These are phyloP conservation scores for Balearica regulorum DNA, from an alignment of 2,797 vertebrate species.

Conservation along the genomic window DNA sequence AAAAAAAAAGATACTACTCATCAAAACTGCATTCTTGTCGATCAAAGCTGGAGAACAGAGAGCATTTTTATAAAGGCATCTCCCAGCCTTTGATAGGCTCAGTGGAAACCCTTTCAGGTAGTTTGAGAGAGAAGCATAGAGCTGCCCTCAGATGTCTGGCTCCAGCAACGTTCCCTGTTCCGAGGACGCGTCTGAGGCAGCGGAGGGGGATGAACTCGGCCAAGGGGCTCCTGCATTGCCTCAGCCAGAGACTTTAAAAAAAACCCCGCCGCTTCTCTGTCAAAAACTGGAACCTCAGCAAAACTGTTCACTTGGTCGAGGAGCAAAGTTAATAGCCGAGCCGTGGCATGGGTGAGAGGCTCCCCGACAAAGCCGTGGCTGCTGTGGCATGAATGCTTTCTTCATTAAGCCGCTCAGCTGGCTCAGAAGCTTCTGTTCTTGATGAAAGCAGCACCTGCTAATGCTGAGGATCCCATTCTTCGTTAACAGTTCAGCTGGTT, in stretches of 20 bases:
- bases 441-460: slow-evolving; percentile 43
- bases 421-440: not conserved
- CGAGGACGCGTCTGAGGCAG: not conserved
- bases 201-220: not conserved
- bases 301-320: not conserved
- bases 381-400: not conserved
- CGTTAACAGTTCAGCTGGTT: slow-evolving; percentile 4
- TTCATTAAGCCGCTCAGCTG: not conserved
- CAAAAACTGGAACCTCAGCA: not conserved
- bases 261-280: not conserved
- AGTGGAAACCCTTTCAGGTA: not conserved
- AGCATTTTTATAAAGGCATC: not conserved
- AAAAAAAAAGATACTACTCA: not conserved
- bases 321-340: not conserved
- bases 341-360: not conserved
- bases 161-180: not conserved
- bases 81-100: not conserved
- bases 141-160: not conserved
- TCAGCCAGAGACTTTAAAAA: not conserved
- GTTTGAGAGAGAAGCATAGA: not conserved
- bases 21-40: not conserved
- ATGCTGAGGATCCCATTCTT: not conserved
- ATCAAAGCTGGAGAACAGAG: not conserved
- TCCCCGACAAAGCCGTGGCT: not conserved
- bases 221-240: not conserved